A percentile compares a stretch with the other conserved stretches of the same genome.
Conservation (phyloP, 92 coral and sea anemone species). For the Porites evermanni region DNA sequence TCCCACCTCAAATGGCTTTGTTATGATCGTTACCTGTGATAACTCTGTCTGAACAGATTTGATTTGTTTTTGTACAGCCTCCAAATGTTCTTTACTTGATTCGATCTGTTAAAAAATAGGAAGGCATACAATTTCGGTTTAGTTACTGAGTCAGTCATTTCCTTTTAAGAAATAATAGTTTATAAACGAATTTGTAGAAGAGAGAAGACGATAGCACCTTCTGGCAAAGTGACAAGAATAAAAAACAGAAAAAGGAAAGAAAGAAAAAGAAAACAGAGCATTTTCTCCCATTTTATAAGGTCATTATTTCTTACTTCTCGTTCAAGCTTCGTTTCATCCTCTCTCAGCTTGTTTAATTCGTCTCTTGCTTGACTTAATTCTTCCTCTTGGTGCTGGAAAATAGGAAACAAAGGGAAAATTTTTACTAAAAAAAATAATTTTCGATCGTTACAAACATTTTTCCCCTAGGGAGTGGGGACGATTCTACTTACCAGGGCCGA, state of each 20-base stretch:
- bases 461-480: neutral
- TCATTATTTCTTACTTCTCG: conserved; percentile 72
- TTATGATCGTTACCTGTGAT: conserved; percentile 70
- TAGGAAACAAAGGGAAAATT: neutral
- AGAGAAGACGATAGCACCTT: no score
- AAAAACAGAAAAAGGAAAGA: no score
- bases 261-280: no score
- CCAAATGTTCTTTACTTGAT: conserved; percentile 89
- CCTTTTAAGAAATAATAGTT: no score
- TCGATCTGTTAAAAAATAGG: conserved; percentile 66
- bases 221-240: no score
- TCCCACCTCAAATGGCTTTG: neutral
- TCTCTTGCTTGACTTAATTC: conserved; percentile 91
- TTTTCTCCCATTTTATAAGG: neutral
- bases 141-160: neutral
- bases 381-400: conserved; percentile 90
- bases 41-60: conserved; percentile 90
- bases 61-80: conserved; percentile 92
- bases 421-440: neutral
- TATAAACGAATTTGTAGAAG: neutral
- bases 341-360: conserved; percentile 89
- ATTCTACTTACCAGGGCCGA: conserved; percentile 71
- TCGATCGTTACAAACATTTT: neutral
- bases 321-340: conserved; percentile 90
- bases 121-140: neutral